A percentile compares a stretch with the other conserved stretches of the same genome.
These are phyloP conservation scores for Anableps anableps DNA, from an alignment of 2,797 vertebrate species.

Conservation along the genomic window DNA sequence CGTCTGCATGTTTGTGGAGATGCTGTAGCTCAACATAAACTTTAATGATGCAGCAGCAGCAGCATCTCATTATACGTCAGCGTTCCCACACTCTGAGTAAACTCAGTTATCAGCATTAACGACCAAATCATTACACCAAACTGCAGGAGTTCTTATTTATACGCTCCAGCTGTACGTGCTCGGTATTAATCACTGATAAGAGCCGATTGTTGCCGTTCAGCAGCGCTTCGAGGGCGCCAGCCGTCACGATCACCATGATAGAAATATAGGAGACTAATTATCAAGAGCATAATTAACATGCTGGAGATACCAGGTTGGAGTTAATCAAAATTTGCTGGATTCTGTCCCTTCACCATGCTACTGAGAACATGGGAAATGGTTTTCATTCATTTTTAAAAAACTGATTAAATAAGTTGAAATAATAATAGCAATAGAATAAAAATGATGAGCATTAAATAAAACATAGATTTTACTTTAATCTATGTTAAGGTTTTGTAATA, in stretches of 20 bases:
- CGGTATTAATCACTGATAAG: constrained; percentile 13
- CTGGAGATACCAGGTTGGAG: not conserved
- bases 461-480: not conserved
- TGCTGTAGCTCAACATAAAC: constrained; percentile 10
- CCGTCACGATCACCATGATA: not conserved
- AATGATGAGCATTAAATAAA: not conserved
- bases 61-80: not conserved
- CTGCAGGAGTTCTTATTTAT: not conserved
- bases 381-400: not conserved
- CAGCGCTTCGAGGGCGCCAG: not conserved
- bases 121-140: constrained; percentile 1
- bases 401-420: not conserved
- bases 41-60: constrained; percentile 29
- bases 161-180: not conserved
- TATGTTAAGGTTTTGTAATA: not conserved
- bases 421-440: not conserved
- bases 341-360: not conserved
- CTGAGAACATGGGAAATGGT: not conserved
- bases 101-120: not conserved
- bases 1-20: constrained; percentile 15
- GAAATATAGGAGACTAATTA: not conserved
- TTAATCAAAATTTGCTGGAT: not conserved
- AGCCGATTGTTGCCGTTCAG: not conserved
- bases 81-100: not conserved
- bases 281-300: not conserved